phyloP scores from a whole-genome alignment of 2,113 vertebrate genomes.

The Porphyrio hochstetteri region DNA sequence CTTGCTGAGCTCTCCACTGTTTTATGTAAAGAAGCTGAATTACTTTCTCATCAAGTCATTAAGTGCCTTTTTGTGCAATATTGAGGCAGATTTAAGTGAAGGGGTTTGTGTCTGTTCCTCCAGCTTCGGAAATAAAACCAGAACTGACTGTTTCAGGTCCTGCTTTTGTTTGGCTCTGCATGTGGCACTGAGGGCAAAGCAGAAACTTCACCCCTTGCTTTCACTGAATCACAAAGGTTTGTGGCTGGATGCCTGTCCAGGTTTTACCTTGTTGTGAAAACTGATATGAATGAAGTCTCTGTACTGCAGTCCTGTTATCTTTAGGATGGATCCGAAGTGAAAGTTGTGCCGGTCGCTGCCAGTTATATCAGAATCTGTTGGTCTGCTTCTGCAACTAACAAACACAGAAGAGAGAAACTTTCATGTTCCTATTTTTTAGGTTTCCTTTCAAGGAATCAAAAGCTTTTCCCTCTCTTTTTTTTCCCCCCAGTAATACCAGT shows the following conservation, averaged over 20 bases:
- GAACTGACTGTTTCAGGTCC: not conserved
- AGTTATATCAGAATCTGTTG: slow-evolving; percentile 80
- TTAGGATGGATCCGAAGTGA: slow-evolving; percentile 90
- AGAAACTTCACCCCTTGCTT: not conserved
- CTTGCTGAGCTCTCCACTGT: not conserved
- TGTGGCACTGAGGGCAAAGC: not conserved
- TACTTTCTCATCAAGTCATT: not conserved
- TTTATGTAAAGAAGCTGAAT: not conserved
- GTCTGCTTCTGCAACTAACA: slow-evolving; percentile 80
- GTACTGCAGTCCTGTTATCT: slow-evolving; percentile 90
- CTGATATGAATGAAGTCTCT: slow-evolving; percentile 94
- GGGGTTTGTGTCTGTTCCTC: not conserved
- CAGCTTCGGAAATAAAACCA: not conserved
- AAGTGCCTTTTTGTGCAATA: not conserved
- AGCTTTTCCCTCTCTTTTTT: not conserved
- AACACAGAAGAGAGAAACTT: not conserved
- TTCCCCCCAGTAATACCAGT: not conserved
- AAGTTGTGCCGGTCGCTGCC: slow-evolving; percentile 86
- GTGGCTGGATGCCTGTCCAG: not conserved
- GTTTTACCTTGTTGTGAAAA: slow-evolving; percentile 92
- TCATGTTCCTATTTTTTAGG: not conserved
- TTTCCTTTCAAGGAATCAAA: slow-evolving; percentile 1
- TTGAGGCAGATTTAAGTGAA: not conserved
- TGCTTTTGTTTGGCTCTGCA: not conserved
- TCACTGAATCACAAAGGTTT: not conserved